Conservation (phyloP, 2,888 invertebrate genomes). For the Sarcophaga carnaria region DNA sequence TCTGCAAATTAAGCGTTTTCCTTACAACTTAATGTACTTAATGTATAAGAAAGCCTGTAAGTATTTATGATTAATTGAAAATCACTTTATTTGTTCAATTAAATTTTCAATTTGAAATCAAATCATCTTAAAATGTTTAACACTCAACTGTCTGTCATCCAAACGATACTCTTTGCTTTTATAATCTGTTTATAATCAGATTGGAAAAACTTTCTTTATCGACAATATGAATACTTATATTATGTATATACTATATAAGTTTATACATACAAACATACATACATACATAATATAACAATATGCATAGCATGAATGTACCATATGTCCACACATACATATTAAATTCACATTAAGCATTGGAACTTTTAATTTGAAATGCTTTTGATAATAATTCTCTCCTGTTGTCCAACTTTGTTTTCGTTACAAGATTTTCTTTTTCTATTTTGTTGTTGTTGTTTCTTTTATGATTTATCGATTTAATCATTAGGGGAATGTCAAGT, state of each 20-base stretch:
- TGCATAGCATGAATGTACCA: too few species aligned
- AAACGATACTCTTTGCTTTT: neutral
- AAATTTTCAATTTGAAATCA: neutral
- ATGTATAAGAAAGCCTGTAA: too few species aligned
- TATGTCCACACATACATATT: neutral
- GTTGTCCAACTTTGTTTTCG: neutral
- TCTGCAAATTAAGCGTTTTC: too few species aligned
- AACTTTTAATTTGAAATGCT: neutral
- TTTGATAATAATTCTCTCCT: neutral
- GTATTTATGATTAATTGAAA: slow-evolving; percentile 7
- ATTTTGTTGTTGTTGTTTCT: too few species aligned
- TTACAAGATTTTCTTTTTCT: neutral
- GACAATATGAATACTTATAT: too few species aligned
- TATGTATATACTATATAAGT: too few species aligned
- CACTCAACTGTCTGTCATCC: neutral
- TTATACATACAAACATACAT: too few species aligned
- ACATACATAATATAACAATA: too few species aligned
- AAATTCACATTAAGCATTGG: neutral
- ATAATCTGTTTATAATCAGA: too few species aligned
- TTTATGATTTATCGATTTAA: slow-evolving; percentile 6
- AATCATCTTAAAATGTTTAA: neutral
- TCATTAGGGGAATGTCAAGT: neutral
- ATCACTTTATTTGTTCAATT: slow-evolving; percentile 11
- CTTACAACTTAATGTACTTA: too few species aligned
- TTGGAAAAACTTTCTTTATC: too few species aligned